Evolutionary conservation across 1,140 invertebrate genomes (phyloP).

Genomic region (Drosophila bifasciata): DNA sequence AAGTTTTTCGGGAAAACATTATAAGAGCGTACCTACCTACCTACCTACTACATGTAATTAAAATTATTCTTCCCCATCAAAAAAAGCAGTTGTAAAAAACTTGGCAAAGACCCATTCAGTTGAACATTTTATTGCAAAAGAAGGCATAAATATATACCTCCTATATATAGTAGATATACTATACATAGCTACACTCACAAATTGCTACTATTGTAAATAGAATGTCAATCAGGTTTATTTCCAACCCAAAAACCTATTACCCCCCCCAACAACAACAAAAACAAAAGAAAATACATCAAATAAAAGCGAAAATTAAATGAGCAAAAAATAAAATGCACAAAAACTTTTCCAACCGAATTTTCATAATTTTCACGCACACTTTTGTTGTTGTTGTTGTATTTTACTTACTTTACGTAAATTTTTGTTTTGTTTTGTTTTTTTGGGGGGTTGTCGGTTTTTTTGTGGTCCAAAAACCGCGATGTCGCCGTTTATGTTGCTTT

Average conservation of each 20-base stretch:
- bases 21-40: too few relatives aligned
- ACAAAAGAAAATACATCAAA: constrained; percentile 46
- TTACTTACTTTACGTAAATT: too few relatives aligned
- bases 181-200: not conserved
- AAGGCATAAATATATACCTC: not conserved
- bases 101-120: not conserved
- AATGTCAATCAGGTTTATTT: constrained; percentile 49
- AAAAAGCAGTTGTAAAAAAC: constrained; percentile 1
- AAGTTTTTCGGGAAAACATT: not conserved
- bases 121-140: not conserved
- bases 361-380: not conserved
- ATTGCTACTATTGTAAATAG: constrained; percentile 32
- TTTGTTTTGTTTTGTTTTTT: too few relatives aligned
- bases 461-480: too few relatives aligned
- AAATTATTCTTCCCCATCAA: not conserved
- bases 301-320: constrained; percentile 19
- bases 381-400: too few relatives aligned
- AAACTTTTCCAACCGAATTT: constrained; percentile 8
- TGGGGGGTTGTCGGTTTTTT: too few relatives aligned
- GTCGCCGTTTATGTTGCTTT: not conserved
- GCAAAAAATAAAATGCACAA: not conserved
- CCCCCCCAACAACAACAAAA: too few relatives aligned
- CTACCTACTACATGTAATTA: too few relatives aligned
- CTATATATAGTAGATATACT: not conserved
- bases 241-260: constrained; percentile 18